Percentiles rank a stretch among this genome's conserved stretches.
phyloP scores from a whole-genome alignment of 2,797 vertebrate genomes.

The Acanthis flammea region DNA sequence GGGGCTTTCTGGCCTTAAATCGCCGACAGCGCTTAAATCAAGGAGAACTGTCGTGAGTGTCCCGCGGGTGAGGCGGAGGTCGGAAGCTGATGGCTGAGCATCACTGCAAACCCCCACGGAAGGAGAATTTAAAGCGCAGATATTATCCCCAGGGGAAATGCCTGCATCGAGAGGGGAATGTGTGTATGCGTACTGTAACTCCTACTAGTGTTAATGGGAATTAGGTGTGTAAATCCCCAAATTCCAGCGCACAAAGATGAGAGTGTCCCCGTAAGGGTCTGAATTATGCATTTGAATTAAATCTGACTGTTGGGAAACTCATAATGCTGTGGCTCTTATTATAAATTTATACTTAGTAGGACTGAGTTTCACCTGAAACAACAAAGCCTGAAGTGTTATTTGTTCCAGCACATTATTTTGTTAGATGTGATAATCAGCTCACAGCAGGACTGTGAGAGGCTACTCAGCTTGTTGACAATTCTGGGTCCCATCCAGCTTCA shows the following conservation, averaged over 20 bases:
- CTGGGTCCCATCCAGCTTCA: conserved; percentile 45
- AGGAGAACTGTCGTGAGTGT: not conserved
- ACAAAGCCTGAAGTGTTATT: conserved; percentile 69
- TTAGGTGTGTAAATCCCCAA: conserved; percentile 68
- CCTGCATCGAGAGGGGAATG: conserved; percentile 8
- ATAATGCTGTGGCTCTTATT: conserved; percentile 37
- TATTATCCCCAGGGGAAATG: conserved; percentile 45
- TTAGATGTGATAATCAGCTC: conserved; percentile 67
- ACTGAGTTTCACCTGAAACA: conserved; percentile 71
- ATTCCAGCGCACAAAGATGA: conserved; percentile 30
- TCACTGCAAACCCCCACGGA: not conserved
- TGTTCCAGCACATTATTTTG: conserved; percentile 70
- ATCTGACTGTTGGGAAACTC: conserved; percentile 53
- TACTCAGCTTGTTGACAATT: conserved; percentile 61
- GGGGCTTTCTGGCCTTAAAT: fast-evolving
- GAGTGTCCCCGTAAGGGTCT: conserved; percentile 50
- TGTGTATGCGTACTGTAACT: not conserved
- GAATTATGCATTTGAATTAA: conserved; percentile 69
- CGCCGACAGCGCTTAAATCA: not conserved
- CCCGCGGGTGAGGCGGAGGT: not conserved
- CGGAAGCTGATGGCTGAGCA: fast-evolving
- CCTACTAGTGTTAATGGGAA: conserved; percentile 69
- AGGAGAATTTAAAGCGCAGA: conserved; percentile 44
- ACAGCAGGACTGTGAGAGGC: conserved; percentile 55
- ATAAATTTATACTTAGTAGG: conserved; percentile 63